A percentile compares a stretch with the other conserved stretches of the same genome.
Conservation (phyloP, 2,888 invertebrate genomes). For the Merodon equestris region DNA sequence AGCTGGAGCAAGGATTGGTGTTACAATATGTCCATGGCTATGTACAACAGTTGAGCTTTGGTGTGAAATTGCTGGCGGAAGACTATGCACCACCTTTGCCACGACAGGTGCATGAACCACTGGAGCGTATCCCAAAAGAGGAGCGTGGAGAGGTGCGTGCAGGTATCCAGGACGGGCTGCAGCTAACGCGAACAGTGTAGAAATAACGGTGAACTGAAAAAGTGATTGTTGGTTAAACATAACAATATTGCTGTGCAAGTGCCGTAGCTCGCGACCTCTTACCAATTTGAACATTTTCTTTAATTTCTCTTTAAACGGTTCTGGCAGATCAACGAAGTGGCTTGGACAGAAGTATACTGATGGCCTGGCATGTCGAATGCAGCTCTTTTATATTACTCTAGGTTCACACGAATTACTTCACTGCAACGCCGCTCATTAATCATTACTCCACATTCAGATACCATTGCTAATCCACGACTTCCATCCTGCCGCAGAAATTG, state of each 20-base stretch:
- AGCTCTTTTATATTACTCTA: slow-evolving; percentile 74
- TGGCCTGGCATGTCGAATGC: slow-evolving; percentile 71
- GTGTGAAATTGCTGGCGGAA: slow-evolving; percentile 77
- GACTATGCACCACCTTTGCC: slow-evolving; percentile 48
- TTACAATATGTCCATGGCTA: slow-evolving; percentile 75
- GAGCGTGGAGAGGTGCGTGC: slow-evolving; percentile 71
- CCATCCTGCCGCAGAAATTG: slow-evolving; percentile 60
- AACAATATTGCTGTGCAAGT: not conserved
- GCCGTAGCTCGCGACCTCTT: slow-evolving; percentile 22
- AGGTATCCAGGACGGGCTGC: slow-evolving; percentile 76
- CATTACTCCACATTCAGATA: slow-evolving; percentile 69
- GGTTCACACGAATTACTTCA: slow-evolving; percentile 44
- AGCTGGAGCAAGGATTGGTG: slow-evolving; percentile 76
- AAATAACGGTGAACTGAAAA: slow-evolving; percentile 43
- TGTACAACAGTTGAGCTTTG: slow-evolving; percentile 77
- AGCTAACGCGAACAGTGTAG: slow-evolving; percentile 68
- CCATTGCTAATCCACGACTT: slow-evolving; percentile 54
- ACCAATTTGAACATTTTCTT: slow-evolving; percentile 69
- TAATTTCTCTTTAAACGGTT: not conserved
- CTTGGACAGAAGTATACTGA: slow-evolving; percentile 72
- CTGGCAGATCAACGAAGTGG: slow-evolving; percentile 43
- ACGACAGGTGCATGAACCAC: slow-evolving; percentile 68
- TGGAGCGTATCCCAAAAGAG: slow-evolving; percentile 57
- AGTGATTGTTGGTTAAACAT: not conserved
- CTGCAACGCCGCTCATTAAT: slow-evolving; percentile 61